Conservation (phyloP, 2,888 invertebrate species). For the Phytoseiulus persimilis region DNA sequence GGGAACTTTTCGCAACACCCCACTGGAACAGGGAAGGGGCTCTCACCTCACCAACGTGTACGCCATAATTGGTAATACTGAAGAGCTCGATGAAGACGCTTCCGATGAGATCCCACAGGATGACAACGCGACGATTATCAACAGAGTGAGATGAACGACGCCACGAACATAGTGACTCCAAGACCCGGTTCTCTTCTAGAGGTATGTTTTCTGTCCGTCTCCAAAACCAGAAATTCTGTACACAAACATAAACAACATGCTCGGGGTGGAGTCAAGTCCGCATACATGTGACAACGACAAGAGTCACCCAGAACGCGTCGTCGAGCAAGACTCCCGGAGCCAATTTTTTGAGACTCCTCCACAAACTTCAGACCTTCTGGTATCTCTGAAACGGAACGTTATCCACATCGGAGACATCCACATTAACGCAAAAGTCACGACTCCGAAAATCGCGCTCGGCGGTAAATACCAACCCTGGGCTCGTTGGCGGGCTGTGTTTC, state of each 20-base stretch:
- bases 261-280: not conserved
- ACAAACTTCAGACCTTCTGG: no score
- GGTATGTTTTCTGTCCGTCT: not conserved
- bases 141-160: not conserved
- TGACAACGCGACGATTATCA: no score
- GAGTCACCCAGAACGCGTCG: not conserved
- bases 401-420: not conserved
- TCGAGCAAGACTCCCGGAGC: not conserved
- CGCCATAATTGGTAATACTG: not conserved
- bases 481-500: not conserved
- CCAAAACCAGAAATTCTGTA: not conserved
- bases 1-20: no score
- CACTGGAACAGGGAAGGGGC: not conserved
- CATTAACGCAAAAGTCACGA: not conserved
- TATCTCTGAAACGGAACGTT: no score
- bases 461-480: not conserved
- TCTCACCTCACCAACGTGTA: not conserved
- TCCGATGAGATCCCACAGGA: not conserved
- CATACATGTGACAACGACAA: not conserved
- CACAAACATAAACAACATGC: not conserved
- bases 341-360: no score
- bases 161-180: not conserved
- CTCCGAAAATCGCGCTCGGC: not conserved
- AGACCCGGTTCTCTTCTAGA: not conserved
- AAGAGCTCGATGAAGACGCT: not conserved